These are phyloP conservation scores for Nycticorax nycticorax DNA, from an alignment of 2,113 vertebrate genomes.

Conservation along the genomic window DNA sequence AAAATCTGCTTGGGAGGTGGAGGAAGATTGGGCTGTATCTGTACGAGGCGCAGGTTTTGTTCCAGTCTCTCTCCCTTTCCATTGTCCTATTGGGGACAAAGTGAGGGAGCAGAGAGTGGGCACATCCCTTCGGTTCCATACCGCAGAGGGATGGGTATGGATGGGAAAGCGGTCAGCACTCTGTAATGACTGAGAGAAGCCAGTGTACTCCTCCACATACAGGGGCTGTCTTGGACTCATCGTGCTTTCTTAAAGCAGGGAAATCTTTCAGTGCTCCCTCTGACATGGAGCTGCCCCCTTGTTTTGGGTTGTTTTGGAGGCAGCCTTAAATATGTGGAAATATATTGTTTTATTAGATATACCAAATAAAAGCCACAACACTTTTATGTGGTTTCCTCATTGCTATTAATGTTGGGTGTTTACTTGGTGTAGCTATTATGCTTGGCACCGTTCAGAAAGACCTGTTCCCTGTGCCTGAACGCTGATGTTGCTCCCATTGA, in stretches of 20 bases:
- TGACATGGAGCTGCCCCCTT: neutral
- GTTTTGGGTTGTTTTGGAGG: neutral
- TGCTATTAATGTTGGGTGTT: neutral
- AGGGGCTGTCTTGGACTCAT: neutral
- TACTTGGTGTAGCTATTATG: neutral
- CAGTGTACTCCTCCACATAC: neutral
- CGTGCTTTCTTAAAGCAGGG: neutral
- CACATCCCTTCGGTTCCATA: rapidly evolving
- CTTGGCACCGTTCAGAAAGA: neutral
- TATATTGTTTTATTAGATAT: neutral
- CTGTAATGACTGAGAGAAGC: neutral
- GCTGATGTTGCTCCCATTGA: neutral
- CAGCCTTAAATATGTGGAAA: neutral
- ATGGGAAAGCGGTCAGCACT: rapidly evolving
- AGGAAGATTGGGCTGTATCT: neutral
- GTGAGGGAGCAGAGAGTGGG: neutral
- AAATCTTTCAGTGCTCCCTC: neutral
- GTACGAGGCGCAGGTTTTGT: neutral
- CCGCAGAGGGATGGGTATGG: no score
- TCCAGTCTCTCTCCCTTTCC: neutral
- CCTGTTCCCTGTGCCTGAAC: neutral
- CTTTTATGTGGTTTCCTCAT: neutral
- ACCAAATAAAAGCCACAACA: neutral
- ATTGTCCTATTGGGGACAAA: neutral
- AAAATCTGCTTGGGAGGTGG: neutral